These are phyloP conservation scores for Coregonus suidteri DNA, from an alignment of 2,797 vertebrate species.

Conservation along the genomic window DNA sequence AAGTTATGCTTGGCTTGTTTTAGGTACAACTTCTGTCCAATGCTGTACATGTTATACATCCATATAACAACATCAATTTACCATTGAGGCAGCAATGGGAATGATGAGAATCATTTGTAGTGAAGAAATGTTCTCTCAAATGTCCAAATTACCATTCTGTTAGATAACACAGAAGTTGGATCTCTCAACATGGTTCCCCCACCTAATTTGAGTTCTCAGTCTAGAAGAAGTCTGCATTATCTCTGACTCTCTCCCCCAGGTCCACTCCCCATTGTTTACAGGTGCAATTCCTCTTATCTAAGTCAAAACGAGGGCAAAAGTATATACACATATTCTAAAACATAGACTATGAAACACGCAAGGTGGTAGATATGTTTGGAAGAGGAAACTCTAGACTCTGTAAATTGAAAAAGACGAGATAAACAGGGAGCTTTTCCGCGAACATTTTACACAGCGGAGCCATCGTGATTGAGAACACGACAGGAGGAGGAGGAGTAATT, in stretches of 20 bases:
- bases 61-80: background rate
- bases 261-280: slow-evolving; percentile 62
- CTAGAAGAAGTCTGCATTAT: background rate
- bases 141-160: background rate
- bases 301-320: slow-evolving; percentile 48
- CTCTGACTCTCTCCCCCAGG: background rate
- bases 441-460: slow-evolving; percentile 37
- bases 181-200: background rate
- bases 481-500: slow-evolving; percentile 7
- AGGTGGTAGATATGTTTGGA: no score
- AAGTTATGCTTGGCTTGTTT: background rate
- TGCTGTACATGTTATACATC: no score
- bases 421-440: slow-evolving; percentile 21
- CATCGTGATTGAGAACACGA: slow-evolving; percentile 45
- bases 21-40: background rate
- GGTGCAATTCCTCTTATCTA: slow-evolving; percentile 55
- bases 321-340: slow-evolving; percentile 34
- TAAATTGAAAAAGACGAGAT: slow-evolving; percentile 30
- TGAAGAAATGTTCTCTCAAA: no score
- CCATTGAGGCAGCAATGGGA: background rate
- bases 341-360: slow-evolving; percentile 40
- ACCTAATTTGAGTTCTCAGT: background rate
- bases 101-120: background rate
- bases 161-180: background rate
- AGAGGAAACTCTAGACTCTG: slow-evolving; percentile 28